Percentiles rank a stretch among this genome's conserved stretches.
Evolutionary conservation across 2,888 invertebrate species (phyloP).

Genomic region (Ctena decussata): DNA sequence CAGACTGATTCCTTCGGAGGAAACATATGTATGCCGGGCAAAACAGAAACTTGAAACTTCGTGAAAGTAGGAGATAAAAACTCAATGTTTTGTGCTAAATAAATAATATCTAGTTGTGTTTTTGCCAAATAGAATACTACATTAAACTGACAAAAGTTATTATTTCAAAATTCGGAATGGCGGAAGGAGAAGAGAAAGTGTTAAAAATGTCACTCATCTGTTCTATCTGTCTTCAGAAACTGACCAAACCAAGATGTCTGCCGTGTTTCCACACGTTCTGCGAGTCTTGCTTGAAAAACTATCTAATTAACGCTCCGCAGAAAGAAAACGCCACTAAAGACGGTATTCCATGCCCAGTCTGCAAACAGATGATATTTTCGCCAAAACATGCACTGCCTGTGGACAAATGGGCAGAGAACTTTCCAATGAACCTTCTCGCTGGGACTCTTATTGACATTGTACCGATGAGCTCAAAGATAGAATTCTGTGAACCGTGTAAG

Average conservation of each 20-base stretch:
- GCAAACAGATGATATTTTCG: slow-evolving; percentile 47
- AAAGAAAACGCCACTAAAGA: slow-evolving; percentile 57
- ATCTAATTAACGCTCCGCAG: slow-evolving; percentile 55
- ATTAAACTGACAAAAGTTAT: no score
- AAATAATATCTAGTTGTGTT: no score
- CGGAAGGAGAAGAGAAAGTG: slow-evolving; percentile 55
- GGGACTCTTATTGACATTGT: slow-evolving; percentile 66
- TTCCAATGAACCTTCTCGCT: slow-evolving; percentile 68
- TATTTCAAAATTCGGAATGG: no score
- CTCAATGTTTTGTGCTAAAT: no score
- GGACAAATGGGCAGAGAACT: slow-evolving; percentile 64
- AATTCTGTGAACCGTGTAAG: slow-evolving; percentile 70
- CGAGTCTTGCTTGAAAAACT: slow-evolving; percentile 61
- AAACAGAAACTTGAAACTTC: no score
- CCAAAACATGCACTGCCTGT: slow-evolving; percentile 57
- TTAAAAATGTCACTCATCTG: slow-evolving; percentile 65
- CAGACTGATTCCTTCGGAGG: no score
- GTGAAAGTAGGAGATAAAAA: no score
- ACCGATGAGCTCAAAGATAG: slow-evolving; percentile 50
- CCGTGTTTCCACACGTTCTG: slow-evolving; percentile 68
- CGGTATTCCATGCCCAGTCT: slow-evolving; percentile 68
- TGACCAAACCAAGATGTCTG: slow-evolving; percentile 58
- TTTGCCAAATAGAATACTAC: no score
- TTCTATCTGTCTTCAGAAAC: slow-evolving; percentile 61
- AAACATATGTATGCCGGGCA: no score